phyloP scores from a whole-genome alignment of 2,797 vertebrate species.

The Sebastes nivosus region DNA sequence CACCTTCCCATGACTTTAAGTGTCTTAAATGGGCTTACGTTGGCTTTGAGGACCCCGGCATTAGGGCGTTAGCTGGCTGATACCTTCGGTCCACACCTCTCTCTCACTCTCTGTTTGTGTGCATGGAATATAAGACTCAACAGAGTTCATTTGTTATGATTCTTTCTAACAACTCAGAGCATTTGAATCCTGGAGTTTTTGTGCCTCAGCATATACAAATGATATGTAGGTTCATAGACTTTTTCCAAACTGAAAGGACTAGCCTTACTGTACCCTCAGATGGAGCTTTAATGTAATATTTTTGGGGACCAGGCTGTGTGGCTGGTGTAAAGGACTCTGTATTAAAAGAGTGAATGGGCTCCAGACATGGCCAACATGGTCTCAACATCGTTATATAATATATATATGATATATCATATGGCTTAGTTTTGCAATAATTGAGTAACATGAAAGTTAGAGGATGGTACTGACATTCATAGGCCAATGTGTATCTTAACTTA shows the following conservation, averaged over 20 bases:
- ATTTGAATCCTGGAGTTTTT: background rate
- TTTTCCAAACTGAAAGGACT: background rate
- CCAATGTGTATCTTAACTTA: background rate
- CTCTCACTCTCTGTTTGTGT: conserved; percentile 8
- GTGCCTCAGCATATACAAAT: background rate
- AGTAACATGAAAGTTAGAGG: background rate
- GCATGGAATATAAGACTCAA: background rate
- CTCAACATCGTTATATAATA: background rate
- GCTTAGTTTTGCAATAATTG: background rate
- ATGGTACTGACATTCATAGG: background rate
- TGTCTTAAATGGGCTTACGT: conserved; percentile 64
- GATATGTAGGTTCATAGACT: background rate
- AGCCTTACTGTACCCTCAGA: background rate
- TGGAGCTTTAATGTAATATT: background rate
- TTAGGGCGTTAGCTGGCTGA: conserved; percentile 47
- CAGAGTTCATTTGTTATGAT: background rate
- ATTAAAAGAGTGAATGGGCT: background rate
- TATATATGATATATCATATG: background rate
- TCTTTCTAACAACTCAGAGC: background rate
- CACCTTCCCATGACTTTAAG: conserved; percentile 50
- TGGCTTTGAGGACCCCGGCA: conserved; percentile 60
- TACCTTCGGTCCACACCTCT: conserved; percentile 23
- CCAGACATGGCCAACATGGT: background rate
- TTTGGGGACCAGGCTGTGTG: background rate
- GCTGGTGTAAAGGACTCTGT: background rate